Percentiles rank a stretch among this genome's conserved stretches.
Evolutionary conservation across 1,140 invertebrate species (phyloP).

Genomic region (Phthorimaea operculella): DNA sequence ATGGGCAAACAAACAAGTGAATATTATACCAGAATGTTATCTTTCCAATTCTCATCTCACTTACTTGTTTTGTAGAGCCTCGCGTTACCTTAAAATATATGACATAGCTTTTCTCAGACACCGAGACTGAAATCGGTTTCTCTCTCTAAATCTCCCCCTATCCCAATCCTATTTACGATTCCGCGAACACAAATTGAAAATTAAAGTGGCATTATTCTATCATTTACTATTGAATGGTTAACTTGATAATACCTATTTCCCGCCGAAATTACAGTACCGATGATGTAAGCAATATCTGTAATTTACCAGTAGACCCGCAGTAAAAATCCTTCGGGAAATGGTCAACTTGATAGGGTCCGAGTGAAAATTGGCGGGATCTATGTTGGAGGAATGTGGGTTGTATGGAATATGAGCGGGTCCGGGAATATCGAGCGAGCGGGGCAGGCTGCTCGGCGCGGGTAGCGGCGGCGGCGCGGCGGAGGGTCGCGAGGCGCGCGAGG

Average conservation of each 20-base stretch:
- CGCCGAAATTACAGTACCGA: constrained; percentile 47
- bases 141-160: too few relatives aligned
- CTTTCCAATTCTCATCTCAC: too few relatives aligned
- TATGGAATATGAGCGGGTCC: not conserved
- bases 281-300: constrained; percentile 50
- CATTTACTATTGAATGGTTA: not conserved
- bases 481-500: constrained; percentile 29
- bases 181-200: too few relatives aligned
- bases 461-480: constrained; percentile 37
- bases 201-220: not conserved
- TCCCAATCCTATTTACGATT: too few relatives aligned
- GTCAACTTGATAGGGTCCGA: not conserved
- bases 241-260: constrained; percentile 34
- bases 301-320: constrained; percentile 51
- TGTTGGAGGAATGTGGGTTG: not conserved
- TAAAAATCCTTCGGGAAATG: constrained; percentile 8
- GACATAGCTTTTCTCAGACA: too few relatives aligned
- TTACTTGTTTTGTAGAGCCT: too few relatives aligned
- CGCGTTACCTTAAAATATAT: too few relatives aligned
- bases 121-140: too few relatives aligned
- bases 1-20: too few relatives aligned
- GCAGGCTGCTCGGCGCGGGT: constrained; percentile 35
- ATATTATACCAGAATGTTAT: too few relatives aligned
- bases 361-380: not conserved
- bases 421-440: constrained; percentile 2